Evolutionary conservation across 2,113 vertebrate genomes (phyloP), one percentile per base, ranked within the genome.

Genomic region (Copsychus sechellarum): DNA sequence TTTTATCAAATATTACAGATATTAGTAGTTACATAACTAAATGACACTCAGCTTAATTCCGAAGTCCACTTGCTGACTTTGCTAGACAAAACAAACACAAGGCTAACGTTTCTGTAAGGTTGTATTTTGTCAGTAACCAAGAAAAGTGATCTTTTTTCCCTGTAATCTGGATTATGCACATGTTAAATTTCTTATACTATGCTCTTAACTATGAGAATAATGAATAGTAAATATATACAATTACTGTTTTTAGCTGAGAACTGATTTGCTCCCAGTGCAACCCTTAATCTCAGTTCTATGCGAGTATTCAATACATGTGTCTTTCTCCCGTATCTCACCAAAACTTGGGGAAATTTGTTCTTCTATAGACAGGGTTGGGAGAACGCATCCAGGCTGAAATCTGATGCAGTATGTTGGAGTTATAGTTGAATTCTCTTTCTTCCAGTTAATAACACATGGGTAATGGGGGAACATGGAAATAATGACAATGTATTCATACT

Each of bases 21-120:
- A 57, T 64, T 62, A 56, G 6, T 66, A 60, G 31, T 70, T 86
- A 78, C 11, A 3, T 36, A 86, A 80, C 36, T 51, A 66, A 92
- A 62, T 43, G 13, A n/a, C 24, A 53, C 65, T 61, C 24, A 3
- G 2, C 2, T 42, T 33, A 36, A 78, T 62, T 95, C 76, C 88
- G 93, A 96, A 96, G 92, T 96, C 88, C 85, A 29, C 28, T 47
- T 21, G 25, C 15, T 82, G 71, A n/a, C n/a, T n/a, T n/a, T n/a
- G n/a, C 0, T 34, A 73, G 51, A 71, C 38, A 88, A 82, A 90
- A 51, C 71, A 90, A 95, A 93, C 69, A 43, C 12, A 33, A 53
- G 19, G 28, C 13, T 33, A 23, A 18, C 22, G 12, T 81, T 90
- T 93, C 51, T 70, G 33, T 34, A 22, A 20, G 15, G 28, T 34